Evolutionary conservation across 2,797 vertebrate genomes (phyloP), one percentile per base, ranked within the genome.

Genomic region (Clarias pachynema): DNA sequence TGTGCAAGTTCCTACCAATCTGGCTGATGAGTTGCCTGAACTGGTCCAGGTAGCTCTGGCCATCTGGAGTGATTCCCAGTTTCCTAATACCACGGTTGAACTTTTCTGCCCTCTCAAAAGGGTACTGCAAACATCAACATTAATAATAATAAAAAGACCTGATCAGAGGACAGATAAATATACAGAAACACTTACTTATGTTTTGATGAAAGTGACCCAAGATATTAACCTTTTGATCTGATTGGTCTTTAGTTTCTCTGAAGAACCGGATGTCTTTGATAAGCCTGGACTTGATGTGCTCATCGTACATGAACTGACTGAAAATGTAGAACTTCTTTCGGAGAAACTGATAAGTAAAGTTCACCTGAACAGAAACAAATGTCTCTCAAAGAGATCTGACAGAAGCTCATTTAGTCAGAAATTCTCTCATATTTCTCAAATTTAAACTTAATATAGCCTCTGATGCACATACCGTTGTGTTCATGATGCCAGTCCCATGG

Each of bases 221-320:
- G 6, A 69, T 29, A 65, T 20, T 73, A 62, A 98, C 98, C 97
- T 99, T 99, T 88, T 99, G 98, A 93, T 99, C 98, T 63, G 97
- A 97, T 94, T 99, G 97, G 92, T 99, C 98, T 88, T 99, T 99
- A 31, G 97, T 96, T 93, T 99, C 98, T 90, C 97, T 96, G 93
- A 99, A 99, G 96, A 98, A 99, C 70, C 98, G 96, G 86, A 99
- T 99, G 93, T 99, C 98, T 92, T 99, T 99, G 92, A 99, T 99
- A 90, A 99, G 95, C 84, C 98, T 96, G 90, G 98, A 99, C 91
- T 99, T 99, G 92, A 99, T 99, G 94, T 99, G 98, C 86, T 99
- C 98, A 77, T 99, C 98, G 57, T 99, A 99, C 98, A 99, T 99
- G 88, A 99, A 99, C 88, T 99, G 98, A 89, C 98, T 99, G 93